These are phyloP conservation scores for Pteromalus puparum DNA, from an alignment of 1,140 invertebrate species.

Conservation along the genomic window DNA sequence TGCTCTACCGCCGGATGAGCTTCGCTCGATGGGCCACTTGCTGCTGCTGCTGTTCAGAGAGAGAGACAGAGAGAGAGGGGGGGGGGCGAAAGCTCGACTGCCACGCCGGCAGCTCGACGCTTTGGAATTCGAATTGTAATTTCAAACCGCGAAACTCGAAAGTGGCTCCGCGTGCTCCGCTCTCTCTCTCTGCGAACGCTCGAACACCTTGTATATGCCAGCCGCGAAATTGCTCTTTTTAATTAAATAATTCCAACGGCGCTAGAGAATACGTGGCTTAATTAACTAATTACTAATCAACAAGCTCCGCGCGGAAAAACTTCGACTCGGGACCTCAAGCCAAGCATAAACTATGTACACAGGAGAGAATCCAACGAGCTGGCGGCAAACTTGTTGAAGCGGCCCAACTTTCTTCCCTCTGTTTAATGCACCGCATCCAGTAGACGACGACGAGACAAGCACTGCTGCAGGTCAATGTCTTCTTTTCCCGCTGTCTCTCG, in stretches of 20 bases:
- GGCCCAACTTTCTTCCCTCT: background rate
- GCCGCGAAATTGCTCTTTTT: background rate
- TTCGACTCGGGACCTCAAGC: background rate
- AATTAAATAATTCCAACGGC: background rate
- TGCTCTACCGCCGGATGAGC: background rate
- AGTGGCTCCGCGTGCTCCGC: slow-evolving; percentile 19
- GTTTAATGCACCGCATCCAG: background rate
- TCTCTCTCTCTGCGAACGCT: background rate
- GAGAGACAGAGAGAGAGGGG: slow-evolving; percentile 27
- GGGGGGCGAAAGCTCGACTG: slow-evolving; percentile 54
- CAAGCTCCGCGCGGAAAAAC: background rate
- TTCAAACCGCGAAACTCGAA: slow-evolving; percentile 64
- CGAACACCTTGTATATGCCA: background rate
- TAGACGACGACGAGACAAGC: background rate
- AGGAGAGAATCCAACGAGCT: background rate
- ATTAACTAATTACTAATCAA: slow-evolving; percentile 1
- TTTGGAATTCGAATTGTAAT: slow-evolving; percentile 69
- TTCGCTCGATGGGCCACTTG: slow-evolving; percentile 13
- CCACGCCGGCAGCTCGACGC: slow-evolving; percentile 47
- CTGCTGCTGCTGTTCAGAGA: slow-evolving; percentile 46
- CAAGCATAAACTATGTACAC: background rate
- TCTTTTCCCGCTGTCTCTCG: background rate
- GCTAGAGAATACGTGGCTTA: background rate
- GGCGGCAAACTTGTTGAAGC: background rate
- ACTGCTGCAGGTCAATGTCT: background rate